These are phyloP conservation scores for Himalopsyche kuldschensis DNA, from an alignment of 2,888 invertebrate genomes.

Conservation along the genomic window DNA sequence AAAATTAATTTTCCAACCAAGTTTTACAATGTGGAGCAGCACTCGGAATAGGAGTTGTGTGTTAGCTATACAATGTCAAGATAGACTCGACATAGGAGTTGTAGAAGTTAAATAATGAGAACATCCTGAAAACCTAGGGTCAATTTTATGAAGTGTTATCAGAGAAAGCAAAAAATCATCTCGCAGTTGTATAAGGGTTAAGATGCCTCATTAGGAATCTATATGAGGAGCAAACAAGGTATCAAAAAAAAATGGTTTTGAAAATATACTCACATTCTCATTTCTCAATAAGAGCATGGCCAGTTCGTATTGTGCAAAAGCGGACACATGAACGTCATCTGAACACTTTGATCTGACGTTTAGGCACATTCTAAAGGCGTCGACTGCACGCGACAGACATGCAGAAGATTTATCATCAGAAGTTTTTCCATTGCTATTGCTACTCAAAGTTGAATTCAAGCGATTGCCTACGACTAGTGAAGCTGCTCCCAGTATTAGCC, in stretches of 20 bases:
- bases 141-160: no score
- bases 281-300: constrained; percentile 56
- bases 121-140: no score
- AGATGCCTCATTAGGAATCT: background rate
- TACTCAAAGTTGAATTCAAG: background rate
- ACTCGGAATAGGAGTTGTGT: no score
- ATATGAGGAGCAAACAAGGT: background rate
- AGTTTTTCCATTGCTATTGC: background rate
- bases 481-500: constrained; percentile 58
- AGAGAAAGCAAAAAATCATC: no score
- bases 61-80: no score
- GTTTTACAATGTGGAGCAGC: no score
- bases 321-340: constrained; percentile 62
- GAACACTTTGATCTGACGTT: constrained; percentile 43
- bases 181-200: no score
- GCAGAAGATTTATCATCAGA: background rate
- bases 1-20: no score
- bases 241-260: background rate
- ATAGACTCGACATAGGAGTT: no score
- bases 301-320: constrained; percentile 67
- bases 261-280: constrained; percentile 46
- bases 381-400: constrained; percentile 44
- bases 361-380: constrained; percentile 48
- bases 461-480: constrained; percentile 49
- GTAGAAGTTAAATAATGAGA: no score